Evolutionary conservation across 2,113 vertebrate genomes (phyloP), one percentile per base, ranked within the genome.

Genomic region (Coturnix japonica): DNA sequence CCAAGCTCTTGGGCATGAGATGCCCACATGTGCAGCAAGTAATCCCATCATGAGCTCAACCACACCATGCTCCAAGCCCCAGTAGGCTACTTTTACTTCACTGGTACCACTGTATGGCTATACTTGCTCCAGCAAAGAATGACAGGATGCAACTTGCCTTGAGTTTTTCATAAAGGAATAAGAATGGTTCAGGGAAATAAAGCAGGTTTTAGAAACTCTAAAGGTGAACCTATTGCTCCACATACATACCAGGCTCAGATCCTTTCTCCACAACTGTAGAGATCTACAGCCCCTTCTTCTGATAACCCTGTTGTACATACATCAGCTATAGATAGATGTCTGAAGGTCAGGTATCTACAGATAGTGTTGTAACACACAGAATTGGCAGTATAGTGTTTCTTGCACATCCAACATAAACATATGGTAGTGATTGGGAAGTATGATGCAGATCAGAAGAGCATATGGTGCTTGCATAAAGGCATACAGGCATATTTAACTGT

Each of bases 1-100:
- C 30, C 70, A 8, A 26, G 20, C 46, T 91, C 67, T 57, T 2
- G 2, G 57, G n/a, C 2, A 1, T 0, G 1, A 64, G 51, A 9
- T 20, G 1, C 17, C 22, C 56, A 7, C 0, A 0, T 4, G 7
- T 47, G 30, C 30, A 61, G n/a, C 0, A 0, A 33, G 35, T 64
- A 20, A 13, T 39, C 69, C n/a, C 44, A 15, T 12, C 51, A 6
- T 3, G 5, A 92, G 43, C 30, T 81, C 51, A 17, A 23, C 8
- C 2, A 0, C 2, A 3, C 33, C 67, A 46, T 67, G 7, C 43
- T 57, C 19, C 28, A 44, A 80, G 35, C 13, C 39, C 67, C 41
- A 1, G 2, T 11, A 56, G 31, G 26, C 23, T 65, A 64, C 26
- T 30, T 83, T 64, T 41, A 56, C 26, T 37, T 74, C 43, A 3